Evolutionary conservation across 2,888 invertebrate genomes (phyloP).

Genomic region (Aphodius granarius): DNA sequence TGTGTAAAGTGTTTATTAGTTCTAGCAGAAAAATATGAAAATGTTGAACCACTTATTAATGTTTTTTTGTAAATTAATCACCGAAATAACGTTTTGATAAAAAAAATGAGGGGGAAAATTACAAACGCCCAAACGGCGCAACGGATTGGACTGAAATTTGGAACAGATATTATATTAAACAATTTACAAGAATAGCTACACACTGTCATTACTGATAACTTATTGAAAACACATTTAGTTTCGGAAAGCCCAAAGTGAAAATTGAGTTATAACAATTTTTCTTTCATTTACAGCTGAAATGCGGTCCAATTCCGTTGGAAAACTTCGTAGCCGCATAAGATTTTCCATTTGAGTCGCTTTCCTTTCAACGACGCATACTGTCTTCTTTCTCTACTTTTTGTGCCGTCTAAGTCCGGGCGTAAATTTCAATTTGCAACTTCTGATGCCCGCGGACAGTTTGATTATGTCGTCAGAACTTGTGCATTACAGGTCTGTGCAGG

Average conservation of each 20-base stretch:
- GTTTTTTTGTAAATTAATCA: too few relatives aligned
- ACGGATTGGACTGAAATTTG: too few relatives aligned
- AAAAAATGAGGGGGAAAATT: too few relatives aligned
- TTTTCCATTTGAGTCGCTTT: neutral
- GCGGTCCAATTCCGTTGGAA: neutral
- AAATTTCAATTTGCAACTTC: constrained; percentile 11
- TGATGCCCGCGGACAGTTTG: constrained; percentile 5
- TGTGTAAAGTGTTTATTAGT: neutral
- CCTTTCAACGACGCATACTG: neutral
- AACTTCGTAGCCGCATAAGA: neutral
- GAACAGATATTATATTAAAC: too few relatives aligned
- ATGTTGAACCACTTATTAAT: too few relatives aligned
- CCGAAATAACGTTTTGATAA: too few relatives aligned
- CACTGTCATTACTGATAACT: too few relatives aligned
- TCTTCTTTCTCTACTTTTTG: neutral
- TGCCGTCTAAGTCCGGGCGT: neutral
- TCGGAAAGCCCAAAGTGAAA: neutral
- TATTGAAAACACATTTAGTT: too few relatives aligned
- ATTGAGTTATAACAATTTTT: neutral
- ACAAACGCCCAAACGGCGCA: too few relatives aligned
- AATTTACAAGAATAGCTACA: neutral
- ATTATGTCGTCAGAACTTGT: constrained; percentile 8
- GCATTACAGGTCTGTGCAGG: neutral
- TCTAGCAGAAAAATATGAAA: too few relatives aligned
- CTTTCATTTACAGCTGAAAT: neutral